These are phyloP conservation scores for Poicephalus gulielmi DNA, from an alignment of 2,113 vertebrate species.

Conservation along the genomic window DNA sequence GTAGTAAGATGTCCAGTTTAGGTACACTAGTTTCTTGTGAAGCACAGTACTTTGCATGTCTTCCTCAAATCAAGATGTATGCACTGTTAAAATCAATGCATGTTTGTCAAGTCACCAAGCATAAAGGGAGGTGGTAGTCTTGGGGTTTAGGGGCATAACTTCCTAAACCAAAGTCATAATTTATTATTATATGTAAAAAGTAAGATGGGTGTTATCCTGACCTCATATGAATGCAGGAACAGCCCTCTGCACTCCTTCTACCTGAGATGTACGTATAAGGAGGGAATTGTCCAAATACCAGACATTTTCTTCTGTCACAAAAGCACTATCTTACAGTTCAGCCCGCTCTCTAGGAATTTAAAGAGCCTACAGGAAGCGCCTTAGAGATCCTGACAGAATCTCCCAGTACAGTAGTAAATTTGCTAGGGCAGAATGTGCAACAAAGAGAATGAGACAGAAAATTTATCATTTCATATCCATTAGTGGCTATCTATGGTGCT, in stretches of 20 bases:
- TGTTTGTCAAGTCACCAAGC: neutral
- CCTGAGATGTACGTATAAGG: neutral
- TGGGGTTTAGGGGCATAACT: neutral
- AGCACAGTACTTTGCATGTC: fast-evolving
- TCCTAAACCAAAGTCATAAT: neutral
- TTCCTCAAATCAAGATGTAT: fast-evolving
- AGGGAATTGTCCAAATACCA: neutral
- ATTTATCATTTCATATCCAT: constrained; percentile 43
- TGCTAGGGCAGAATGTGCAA: neutral
- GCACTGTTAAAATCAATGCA: neutral
- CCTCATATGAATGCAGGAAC: neutral
- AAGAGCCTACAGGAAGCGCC: neutral
- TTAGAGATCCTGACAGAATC: neutral
- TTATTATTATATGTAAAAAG: neutral
- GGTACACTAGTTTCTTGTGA: fast-evolving
- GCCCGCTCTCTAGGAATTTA: neutral
- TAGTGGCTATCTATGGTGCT: constrained; percentile 8
- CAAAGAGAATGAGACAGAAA: constrained; percentile 9
- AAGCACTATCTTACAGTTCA: neutral
- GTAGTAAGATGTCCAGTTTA: fast-evolving
- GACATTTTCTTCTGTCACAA: neutral
- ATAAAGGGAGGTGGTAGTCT: neutral
- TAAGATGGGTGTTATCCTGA: fast-evolving
- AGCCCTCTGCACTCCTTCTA: neutral
- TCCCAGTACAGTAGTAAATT: neutral